Conservation (phyloP, 2,113 vertebrate genomes). For the Ciconia boyciana region DNA sequence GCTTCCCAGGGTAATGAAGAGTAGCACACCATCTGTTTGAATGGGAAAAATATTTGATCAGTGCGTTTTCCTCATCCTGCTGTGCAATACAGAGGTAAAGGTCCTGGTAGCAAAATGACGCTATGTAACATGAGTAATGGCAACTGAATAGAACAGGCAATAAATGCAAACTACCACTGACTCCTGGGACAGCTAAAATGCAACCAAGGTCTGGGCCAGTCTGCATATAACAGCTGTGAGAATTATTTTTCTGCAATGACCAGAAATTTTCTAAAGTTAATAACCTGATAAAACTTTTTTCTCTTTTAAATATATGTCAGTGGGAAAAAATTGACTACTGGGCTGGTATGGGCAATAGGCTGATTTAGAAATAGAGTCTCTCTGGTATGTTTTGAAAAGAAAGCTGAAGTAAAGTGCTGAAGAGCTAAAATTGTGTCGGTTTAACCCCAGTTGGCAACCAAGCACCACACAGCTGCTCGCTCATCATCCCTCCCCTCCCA, state of each 20-base stretch:
- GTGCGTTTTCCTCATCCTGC: background rate
- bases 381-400: background rate
- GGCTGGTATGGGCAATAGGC: background rate
- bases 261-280: background rate
- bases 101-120: background rate
- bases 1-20: constrained; percentile 1
- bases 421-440: background rate
- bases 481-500: too few relatives aligned
- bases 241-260: background rate
- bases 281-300: background rate
- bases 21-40: background rate
- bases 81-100: background rate
- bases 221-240: background rate
- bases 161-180: background rate
- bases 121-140: background rate
- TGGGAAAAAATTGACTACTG: background rate
- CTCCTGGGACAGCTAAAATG: background rate
- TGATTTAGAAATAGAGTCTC: background rate
- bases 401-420: background rate
- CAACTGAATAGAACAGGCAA: background rate
- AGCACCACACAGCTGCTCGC: too few relatives aligned
- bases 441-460: too few relatives aligned
- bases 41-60: background rate
- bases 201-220: background rate
- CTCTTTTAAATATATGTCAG: background rate